A percentile compares a stretch with the other conserved stretches of the same genome.
Evolutionary conservation across 64 coral and sea anemone species (phyloP).

Genomic region (Actinia equina): DNA sequence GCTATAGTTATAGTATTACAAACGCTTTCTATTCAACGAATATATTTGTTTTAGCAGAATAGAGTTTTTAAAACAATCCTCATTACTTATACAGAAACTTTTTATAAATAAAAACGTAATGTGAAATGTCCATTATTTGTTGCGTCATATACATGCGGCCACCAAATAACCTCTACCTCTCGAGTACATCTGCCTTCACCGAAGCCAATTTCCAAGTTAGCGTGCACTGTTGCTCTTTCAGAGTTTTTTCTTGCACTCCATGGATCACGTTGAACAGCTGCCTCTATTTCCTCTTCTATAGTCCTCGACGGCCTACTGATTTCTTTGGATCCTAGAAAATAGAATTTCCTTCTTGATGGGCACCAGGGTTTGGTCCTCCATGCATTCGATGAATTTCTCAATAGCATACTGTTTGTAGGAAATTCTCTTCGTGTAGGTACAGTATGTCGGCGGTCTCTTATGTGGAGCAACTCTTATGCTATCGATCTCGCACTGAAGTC

Average conservation of each 20-base stretch:
- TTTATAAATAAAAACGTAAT: too few relatives aligned
- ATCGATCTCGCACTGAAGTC: background rate
- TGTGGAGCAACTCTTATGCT: background rate
- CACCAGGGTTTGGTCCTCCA: background rate
- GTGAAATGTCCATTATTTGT: too few relatives aligned
- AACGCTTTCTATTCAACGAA: too few relatives aligned
- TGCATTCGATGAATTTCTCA: background rate
- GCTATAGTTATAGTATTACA: too few relatives aligned
- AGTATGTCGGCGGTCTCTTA: constrained; percentile 7
- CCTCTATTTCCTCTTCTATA: constrained; percentile 15
- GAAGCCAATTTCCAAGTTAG: background rate
- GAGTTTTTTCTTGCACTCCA: background rate
- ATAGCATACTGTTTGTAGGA: constrained; percentile 16
- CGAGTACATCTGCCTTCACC: background rate
- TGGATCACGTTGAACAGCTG: background rate
- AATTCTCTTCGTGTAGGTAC: background rate
- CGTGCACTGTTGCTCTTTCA: background rate
- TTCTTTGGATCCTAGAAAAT: background rate
- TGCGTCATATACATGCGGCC: too few relatives aligned
- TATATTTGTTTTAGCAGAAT: too few relatives aligned
- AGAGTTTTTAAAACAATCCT: too few relatives aligned
- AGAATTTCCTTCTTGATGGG: background rate
- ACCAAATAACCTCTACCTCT: background rate
- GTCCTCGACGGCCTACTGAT: background rate
- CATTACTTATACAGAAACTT: too few relatives aligned